Base-by-base conservation (phyloP, 2,113 vertebrate species). In the Albula glossodonta region DNA sequence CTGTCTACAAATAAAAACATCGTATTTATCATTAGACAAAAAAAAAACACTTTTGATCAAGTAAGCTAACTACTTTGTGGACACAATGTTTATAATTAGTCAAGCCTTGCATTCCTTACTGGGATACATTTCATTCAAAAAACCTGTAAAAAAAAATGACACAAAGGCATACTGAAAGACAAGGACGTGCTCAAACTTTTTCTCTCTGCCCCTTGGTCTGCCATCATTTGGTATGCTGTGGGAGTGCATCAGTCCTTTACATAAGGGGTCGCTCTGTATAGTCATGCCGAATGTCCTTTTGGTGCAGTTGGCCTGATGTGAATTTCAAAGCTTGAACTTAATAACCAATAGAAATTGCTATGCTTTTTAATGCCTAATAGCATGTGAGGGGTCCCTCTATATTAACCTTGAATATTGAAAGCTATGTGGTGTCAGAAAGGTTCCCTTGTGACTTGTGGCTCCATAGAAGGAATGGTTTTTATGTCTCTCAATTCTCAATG, bases 361-460 rank as follows among this genome's bases (percentile, higher is more conserved):
- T 74, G 41, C 66, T 70, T 77, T 77, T 51, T 77, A 77, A 84
- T 84, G 60, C 70, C 60, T 51, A 66, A 66, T 66, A 66, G 60
- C 60, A 51, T 84, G 48, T 77, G 31, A 19, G 31, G 81, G 53
- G 81, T 17, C 53, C 41, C 63, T 70, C 66, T 74, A 22, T n/a
- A 51, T 51, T 66, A 77, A 78, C 41, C 51, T 52, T 79, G 51
- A 60, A 81, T 56, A 83, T 60, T 74, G 53, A 57, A 52, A 86
- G 53, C 60, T 86, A 52, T 31, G 52, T 56, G 53, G 52, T 51
- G 77, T 83, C 81, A 83, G 70, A 22, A 22, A 60, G 13, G 53
- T n/a, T 83, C 74, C 52, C 70, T 83, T 70, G 51, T 86, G 81
- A 79, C 70, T 53, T 13, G 53, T 78, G 53, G 51, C 74, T 82